Evolutionary conservation across 1,140 invertebrate genomes (phyloP).

Genomic region (Listronotus oregonensis): DNA sequence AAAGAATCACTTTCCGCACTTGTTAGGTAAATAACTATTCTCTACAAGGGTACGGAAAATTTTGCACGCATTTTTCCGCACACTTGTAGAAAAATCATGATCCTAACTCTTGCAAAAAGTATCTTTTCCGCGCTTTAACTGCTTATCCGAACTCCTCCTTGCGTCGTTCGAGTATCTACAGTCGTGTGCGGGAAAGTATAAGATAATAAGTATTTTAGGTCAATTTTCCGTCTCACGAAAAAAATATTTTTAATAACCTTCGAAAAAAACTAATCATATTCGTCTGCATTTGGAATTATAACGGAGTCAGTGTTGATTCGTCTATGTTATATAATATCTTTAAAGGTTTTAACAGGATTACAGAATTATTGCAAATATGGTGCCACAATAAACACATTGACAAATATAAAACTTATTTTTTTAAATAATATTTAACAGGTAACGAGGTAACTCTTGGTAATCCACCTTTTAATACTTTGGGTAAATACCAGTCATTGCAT

Average conservation of each 20-base stretch:
- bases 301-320: constrained; percentile 25
- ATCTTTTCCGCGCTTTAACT: too few species aligned
- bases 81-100: too few species aligned
- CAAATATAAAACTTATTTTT: constrained; percentile 20
- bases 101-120: too few species aligned
- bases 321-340: constrained; percentile 25
- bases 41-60: too few species aligned
- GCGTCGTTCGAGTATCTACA: too few species aligned
- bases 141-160: too few species aligned
- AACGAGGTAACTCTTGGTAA: constrained; percentile 16
- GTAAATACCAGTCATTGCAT: constrained; percentile 15
- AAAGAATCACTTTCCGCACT: too few species aligned
- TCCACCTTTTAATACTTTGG: constrained; percentile 16
- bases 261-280: constrained; percentile 18
- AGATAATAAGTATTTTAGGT: too few species aligned
- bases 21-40: too few species aligned
- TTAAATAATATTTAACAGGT: constrained; percentile 17
- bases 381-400: constrained; percentile 21
- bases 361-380: constrained; percentile 37
- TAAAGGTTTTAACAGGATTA: constrained; percentile 29
- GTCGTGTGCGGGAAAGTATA: too few species aligned
- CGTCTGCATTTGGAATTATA: constrained; percentile 33
- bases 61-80: too few species aligned
- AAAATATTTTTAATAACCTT: constrained; percentile 2
- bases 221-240: too few species aligned